Evolutionary conservation across 2,797 vertebrate genomes (phyloP).

Genomic region (Parotocinclus haroldoi): DNA sequence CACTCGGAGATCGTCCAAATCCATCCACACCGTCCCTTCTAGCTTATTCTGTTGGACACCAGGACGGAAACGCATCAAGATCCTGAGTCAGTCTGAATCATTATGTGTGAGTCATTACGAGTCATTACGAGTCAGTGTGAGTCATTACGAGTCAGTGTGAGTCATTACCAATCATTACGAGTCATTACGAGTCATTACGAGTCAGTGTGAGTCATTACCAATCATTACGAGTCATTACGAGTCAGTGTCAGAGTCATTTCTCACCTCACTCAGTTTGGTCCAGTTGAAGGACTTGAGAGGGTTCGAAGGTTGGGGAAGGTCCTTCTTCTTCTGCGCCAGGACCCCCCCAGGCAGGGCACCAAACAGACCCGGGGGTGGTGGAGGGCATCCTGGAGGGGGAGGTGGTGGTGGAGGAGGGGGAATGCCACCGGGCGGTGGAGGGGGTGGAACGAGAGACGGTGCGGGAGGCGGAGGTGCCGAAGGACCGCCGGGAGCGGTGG

Average conservation of each 20-base stretch:
- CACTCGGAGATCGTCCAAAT: constrained; percentile 76
- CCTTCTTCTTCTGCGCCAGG: constrained; percentile 74
- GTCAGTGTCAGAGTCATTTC: constrained; percentile 2
- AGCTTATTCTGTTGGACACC: constrained; percentile 71
- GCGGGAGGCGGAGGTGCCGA: constrained; percentile 45
- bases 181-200: no score
- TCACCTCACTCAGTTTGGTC: constrained; percentile 82
- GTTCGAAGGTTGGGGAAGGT: constrained; percentile 77
- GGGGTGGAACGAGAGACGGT: constrained; percentile 39
- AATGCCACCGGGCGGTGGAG: constrained; percentile 57
- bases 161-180: no score
- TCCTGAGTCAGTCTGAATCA: neutral
- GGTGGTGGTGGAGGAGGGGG: constrained; percentile 58
- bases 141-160: no score
- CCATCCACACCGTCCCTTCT: constrained; percentile 79
- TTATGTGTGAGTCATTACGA: no score
- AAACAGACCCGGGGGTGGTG: constrained; percentile 57
- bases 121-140: neutral
- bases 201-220: neutral
- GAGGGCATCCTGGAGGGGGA: constrained; percentile 58
- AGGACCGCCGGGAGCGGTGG: constrained; percentile 68
- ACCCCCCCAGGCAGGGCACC: constrained; percentile 71
- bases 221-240: neutral
- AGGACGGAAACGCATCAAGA: no score
- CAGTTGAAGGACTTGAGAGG: constrained; percentile 88